Evolutionary conservation across 2,888 invertebrate species (phyloP), one percentile per base, ranked within the genome.

Genomic region (Automeris io): DNA sequence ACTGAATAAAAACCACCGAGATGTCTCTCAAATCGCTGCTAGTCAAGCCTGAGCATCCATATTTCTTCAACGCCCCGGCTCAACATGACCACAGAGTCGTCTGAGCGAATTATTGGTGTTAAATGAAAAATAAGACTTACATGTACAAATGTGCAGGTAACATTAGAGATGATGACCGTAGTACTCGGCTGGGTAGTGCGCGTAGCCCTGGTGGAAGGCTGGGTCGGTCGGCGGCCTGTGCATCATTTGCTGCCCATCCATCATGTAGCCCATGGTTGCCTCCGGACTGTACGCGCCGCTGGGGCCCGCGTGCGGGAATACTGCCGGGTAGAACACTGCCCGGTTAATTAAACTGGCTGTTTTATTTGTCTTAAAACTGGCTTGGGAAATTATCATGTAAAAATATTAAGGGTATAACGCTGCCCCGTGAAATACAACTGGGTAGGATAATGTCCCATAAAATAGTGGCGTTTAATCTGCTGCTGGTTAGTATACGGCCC

Each of bases 201-300:
- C 90, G 89, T 96, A 95, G 77, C 95, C 95, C 89, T 95, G 95
- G 90, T 95, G 95, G 91, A 95, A 96, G 88, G 94, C 92, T 43
- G 96, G 94, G 89, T 95, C 95, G 61, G 94, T 93, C 58, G 96
- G 95, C 71, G 96, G 95, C 90, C 96, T 93, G 90, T 96, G 96
- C 94, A 96, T 95, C 96, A 96, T 96, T 88, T 95, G 95, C 88
- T 96, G 95, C 65, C 95, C 95, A 88, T 98, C 97, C 96, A 97
- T 97, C 95, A 97, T 97, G 87, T 97, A 96, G 83, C 97, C 96
- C 92, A 96, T 96, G 76, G 94, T 92, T 68, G 95, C 96, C 82
- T 98, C 98, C 59, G 97, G 97, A 88, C 97, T 97, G 90, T 98
- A 98, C 54, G 94, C 94, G 67, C 95, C 96, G 88, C 95, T 95